phyloP scores from a whole-genome alignment of 2,113 vertebrate species.

The Corythornis vintsioides region DNA sequence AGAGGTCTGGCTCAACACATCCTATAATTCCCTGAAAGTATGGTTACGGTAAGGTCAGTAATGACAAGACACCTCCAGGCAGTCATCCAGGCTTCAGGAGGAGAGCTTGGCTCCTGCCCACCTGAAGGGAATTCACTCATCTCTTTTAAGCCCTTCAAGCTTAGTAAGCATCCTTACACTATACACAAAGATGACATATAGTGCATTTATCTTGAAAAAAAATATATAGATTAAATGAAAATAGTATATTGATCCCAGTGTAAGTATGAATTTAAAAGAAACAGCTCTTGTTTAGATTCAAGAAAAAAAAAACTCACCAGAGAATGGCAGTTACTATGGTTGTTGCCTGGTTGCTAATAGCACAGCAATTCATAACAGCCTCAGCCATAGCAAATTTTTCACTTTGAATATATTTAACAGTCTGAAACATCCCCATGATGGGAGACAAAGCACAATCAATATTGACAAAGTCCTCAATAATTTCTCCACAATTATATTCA shows the following conservation, averaged over 20 bases:
- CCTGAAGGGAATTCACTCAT: not conserved
- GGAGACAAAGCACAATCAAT: not conserved
- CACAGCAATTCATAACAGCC: not conserved
- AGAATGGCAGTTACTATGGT: slow-evolving; percentile 5
- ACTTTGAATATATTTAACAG: slow-evolving; percentile 8
- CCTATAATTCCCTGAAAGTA: not conserved
- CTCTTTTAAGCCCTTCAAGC: not conserved
- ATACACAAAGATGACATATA: not conserved
- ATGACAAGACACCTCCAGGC: not conserved
- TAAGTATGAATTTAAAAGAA: not conserved
- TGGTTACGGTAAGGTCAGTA: not conserved
- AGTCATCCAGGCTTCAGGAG: not conserved
- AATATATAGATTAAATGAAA: not conserved
- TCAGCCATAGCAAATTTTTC: not conserved
- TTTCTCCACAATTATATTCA: not conserved
- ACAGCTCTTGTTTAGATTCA: not conserved
- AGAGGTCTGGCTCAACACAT: not conserved
- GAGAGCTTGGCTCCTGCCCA: not conserved
- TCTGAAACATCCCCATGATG: not conserved
- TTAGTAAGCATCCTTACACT: not conserved
- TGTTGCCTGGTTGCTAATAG: slow-evolving; percentile 42
- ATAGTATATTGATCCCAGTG: not conserved
- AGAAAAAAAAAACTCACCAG: not conserved
- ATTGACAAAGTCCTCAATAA: not conserved
- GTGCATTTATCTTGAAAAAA: not conserved